These are phyloP conservation scores for Podotricha telesiphe DNA, from an alignment of 2,888 invertebrate species.

Conservation along the genomic window DNA sequence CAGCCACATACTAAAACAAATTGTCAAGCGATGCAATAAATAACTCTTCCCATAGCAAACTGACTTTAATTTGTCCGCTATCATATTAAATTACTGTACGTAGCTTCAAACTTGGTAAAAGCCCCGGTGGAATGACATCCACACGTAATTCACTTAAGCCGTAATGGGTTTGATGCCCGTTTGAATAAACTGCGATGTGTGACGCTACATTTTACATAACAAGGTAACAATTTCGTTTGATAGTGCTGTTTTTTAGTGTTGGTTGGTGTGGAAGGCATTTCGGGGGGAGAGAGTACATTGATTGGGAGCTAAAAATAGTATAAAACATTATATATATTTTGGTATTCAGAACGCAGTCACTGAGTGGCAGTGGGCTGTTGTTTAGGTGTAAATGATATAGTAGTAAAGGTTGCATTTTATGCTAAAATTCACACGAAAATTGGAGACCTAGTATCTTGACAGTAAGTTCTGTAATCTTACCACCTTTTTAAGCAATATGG, in stretches of 20 bases:
- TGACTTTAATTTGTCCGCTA: slow-evolving; percentile 6
- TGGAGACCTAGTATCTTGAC: no score
- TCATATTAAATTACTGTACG: slow-evolving; percentile 22
- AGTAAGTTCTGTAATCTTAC: no score
- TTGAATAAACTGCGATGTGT: slow-evolving; percentile 54
- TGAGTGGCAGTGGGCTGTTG: no score
- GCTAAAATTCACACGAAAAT: no score
- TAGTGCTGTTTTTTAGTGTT: background rate
- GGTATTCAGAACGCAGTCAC: no score
- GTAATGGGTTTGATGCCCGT: slow-evolving; percentile 59
- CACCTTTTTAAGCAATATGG: no score
- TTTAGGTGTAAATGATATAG: no score
- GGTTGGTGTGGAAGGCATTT: no score
- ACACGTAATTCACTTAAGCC: slow-evolving; percentile 60
- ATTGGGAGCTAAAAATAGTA: no score
- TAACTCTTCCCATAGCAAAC: background rate
- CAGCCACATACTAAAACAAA: background rate
- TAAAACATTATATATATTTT: no score
- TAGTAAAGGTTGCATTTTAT: no score
- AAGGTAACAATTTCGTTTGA: background rate
- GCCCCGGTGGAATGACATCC: slow-evolving; percentile 45
- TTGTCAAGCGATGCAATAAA: background rate
- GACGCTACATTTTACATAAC: slow-evolving; percentile 14
- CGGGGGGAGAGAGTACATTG: no score
- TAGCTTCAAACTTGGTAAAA: slow-evolving; percentile 31